Percentiles rank a stretch among this genome's conserved stretches.
phyloP scores from a whole-genome alignment of 2,113 vertebrate genomes.

The Cisticola juncidis region DNA sequence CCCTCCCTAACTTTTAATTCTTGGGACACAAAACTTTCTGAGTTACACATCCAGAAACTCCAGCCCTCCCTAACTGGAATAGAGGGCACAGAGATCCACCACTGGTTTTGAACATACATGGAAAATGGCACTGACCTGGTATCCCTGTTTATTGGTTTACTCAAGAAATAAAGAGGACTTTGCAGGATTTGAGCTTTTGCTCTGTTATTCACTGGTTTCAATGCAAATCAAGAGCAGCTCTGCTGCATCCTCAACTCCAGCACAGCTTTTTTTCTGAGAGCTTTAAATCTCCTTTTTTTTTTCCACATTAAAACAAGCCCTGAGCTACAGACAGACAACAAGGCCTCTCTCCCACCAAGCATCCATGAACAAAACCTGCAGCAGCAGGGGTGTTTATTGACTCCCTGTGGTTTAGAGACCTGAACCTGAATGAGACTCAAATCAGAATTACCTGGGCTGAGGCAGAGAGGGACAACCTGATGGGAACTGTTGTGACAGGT shows the following conservation, averaged over 20 bases:
- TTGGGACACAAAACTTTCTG: not conserved
- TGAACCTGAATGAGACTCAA: not conserved
- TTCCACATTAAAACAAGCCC: not conserved
- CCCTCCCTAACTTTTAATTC: not conserved
- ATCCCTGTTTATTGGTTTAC: not conserved
- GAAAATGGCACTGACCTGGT: not conserved
- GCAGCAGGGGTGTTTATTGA: rapidly evolving
- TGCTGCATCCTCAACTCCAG: not conserved
- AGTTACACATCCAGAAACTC: not conserved
- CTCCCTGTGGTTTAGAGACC: not conserved
- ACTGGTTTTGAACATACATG: not conserved
- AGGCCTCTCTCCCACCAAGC: not conserved
- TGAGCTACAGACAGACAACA: not conserved
- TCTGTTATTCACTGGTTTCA: not conserved
- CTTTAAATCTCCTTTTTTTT: not conserved
- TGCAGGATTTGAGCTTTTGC: not conserved
- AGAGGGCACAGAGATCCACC: not conserved
- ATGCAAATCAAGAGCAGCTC: not conserved
- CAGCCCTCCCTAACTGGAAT: not conserved
- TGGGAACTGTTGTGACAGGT: not conserved
- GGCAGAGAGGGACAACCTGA: not conserved
- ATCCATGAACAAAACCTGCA: not conserved
- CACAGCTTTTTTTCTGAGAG: not conserved
- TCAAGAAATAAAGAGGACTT: not conserved
- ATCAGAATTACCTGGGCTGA: not conserved